phyloP scores from a whole-genome alignment of 37 sponge, comb jelly and placozoan genomes.

The Geodia barretti region DNA sequence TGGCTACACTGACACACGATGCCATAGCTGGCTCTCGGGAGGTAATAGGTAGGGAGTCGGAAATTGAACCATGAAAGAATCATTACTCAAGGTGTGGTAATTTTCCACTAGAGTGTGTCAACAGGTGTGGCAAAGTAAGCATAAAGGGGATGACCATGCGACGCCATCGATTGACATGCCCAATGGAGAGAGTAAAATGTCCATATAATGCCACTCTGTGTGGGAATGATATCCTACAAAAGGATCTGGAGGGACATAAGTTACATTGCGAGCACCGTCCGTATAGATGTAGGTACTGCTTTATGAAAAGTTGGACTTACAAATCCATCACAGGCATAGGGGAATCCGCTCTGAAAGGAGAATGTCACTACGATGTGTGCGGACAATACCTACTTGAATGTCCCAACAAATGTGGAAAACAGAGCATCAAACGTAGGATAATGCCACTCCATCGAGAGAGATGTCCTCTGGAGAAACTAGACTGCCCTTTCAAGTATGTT shows the following conservation, averaged over 20 bases:
- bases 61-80: no score
- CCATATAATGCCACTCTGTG: not conserved
- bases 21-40: no score
- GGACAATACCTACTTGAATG: not conserved
- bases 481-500: no score
- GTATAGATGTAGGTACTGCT: not conserved
- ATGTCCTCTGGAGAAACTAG: slow-evolving; percentile 5
- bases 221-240: not conserved
- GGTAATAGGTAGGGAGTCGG: no score
- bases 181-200: not conserved
- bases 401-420: slow-evolving; percentile 9
- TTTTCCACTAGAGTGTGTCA: not conserved
- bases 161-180: not conserved
- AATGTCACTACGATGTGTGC: not conserved
- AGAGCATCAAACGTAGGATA: not conserved
- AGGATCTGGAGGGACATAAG: not conserved
- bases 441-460: not conserved
- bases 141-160: not conserved
- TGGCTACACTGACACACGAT: not conserved
- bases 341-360: no score
- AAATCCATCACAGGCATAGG: not conserved
- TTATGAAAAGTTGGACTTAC: not conserved
- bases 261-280: not conserved
- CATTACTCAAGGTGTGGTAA: slow-evolving; percentile 1
- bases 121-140: not conserved